Percentiles rank a stretch among this genome's conserved stretches.
These are phyloP conservation scores for Germaria angustata DNA, from an alignment of 2,888 invertebrate species.

Conservation along the genomic window DNA sequence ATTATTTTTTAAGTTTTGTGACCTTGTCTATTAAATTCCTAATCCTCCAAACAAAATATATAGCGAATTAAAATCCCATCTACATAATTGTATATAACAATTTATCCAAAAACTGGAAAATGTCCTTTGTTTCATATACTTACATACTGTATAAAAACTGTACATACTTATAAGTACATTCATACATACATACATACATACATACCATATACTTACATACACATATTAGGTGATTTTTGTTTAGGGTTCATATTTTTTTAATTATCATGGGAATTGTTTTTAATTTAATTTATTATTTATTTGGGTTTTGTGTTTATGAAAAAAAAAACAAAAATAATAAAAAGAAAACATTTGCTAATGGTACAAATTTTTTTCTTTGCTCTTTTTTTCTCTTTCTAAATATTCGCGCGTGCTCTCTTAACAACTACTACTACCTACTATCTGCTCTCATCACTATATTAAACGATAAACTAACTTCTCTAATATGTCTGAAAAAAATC, in stretches of 20 bases:
- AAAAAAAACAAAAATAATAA: slow-evolving; percentile 16
- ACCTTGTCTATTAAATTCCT: slow-evolving; percentile 77
- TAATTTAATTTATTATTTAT: slow-evolving; percentile 33
- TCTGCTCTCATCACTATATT: slow-evolving; percentile 61
- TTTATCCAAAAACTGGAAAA: slow-evolving; percentile 57
- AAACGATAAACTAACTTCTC: slow-evolving; percentile 64
- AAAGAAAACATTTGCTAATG: slow-evolving; percentile 68
- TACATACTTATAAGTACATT: no score
- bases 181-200: no score
- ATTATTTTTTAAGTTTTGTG: slow-evolving; percentile 72
- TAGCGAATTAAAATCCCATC: slow-evolving; percentile 63
- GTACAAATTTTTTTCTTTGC: slow-evolving; percentile 69
- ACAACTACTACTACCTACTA: slow-evolving; percentile 62
- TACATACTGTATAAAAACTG: background rate
- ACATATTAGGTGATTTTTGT: slow-evolving; percentile 36
- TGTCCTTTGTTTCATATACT: slow-evolving; percentile 56
- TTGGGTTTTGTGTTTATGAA: slow-evolving; percentile 47
- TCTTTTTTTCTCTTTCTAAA: slow-evolving; percentile 73
- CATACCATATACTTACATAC: no score
- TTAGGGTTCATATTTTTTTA: slow-evolving; percentile 51
- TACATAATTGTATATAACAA: slow-evolving; percentile 72
- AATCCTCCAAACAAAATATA: slow-evolving; percentile 42
- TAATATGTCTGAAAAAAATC: slow-evolving; percentile 62
- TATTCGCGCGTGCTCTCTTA: slow-evolving; percentile 71
- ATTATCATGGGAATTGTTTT: slow-evolving; percentile 43